Percentiles rank a stretch among this genome's conserved stretches.
phyloP scores from a whole-genome alignment of 2,797 vertebrate genomes.

The Ctenochaetus hawaiiensis region DNA sequence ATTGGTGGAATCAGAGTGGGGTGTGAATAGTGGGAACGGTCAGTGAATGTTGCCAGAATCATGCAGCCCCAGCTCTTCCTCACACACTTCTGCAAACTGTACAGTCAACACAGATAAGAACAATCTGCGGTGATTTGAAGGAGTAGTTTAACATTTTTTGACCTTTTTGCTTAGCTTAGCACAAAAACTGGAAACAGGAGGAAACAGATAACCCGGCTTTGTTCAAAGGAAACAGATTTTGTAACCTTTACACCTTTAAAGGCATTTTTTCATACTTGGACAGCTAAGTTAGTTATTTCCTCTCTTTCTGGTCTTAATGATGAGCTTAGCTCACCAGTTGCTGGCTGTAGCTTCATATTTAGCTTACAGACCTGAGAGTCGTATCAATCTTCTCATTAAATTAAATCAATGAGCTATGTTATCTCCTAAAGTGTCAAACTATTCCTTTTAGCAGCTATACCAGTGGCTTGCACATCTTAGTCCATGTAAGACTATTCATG shows the following conservation, averaged over 20 bases:
- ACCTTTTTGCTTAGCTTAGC: not conserved
- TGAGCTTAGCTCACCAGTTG: not conserved
- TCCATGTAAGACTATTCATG: not conserved
- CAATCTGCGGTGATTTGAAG: not conserved
- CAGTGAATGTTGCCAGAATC: conserved; percentile 16
- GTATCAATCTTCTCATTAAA: not conserved
- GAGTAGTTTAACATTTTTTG: not conserved
- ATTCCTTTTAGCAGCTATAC: not conserved
- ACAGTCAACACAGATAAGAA: not conserved
- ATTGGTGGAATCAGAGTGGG: conserved; percentile 35
- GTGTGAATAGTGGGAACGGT: conserved; percentile 23
- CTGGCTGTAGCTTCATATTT: not conserved
- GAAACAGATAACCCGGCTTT: not conserved
- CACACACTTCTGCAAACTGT: not conserved
- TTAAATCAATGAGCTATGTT: not conserved
- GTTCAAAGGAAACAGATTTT: not conserved
- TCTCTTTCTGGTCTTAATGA: not conserved
- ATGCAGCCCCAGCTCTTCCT: not conserved
- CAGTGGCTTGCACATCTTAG: not conserved
- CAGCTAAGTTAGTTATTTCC: not conserved
- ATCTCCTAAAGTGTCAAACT: not conserved
- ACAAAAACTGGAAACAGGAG: not conserved
- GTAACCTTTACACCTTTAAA: not conserved
- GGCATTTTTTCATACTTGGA: not conserved
- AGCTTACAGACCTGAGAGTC: not conserved